phyloP scores from a whole-genome alignment of 2,113 vertebrate species.

The Galbula dea region DNA sequence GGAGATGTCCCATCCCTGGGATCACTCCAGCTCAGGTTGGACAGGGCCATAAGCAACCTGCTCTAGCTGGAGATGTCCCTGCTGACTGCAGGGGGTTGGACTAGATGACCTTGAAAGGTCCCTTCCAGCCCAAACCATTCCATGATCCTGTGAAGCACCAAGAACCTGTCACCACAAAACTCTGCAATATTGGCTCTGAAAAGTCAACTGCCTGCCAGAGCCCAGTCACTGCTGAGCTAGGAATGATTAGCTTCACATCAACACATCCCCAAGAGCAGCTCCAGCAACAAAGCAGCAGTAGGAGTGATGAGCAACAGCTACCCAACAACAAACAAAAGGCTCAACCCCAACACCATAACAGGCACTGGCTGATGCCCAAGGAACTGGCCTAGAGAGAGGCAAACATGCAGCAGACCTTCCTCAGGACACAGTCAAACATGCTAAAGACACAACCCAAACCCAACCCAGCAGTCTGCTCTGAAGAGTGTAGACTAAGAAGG shows the following conservation, averaged over 20 bases:
- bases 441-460: not conserved
- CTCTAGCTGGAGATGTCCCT: not conserved
- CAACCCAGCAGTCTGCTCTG: not conserved
- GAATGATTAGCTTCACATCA: not conserved
- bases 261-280: not conserved
- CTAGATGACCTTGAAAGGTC: not conserved
- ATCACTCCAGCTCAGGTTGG: not conserved
- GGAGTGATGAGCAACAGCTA: not conserved
- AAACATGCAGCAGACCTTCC: accelerated
- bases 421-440: not conserved
- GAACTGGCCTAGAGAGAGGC: not conserved
- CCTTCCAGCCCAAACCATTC: not conserved
- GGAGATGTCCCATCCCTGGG: not conserved
- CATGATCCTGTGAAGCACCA: not conserved
- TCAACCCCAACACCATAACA: not conserved
- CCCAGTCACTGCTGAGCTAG: not conserved
- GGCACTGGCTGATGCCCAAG: not conserved
- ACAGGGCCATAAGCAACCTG: not conserved
- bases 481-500: not conserved
- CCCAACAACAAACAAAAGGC: not conserved
- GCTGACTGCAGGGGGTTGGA: not conserved
- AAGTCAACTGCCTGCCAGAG: not conserved
- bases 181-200: not conserved
- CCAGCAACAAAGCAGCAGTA: not conserved
- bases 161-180: not conserved